These are phyloP conservation scores for Porites rus DNA, from an alignment of 92 coral and sea anemone genomes.

Conservation along the genomic window DNA sequence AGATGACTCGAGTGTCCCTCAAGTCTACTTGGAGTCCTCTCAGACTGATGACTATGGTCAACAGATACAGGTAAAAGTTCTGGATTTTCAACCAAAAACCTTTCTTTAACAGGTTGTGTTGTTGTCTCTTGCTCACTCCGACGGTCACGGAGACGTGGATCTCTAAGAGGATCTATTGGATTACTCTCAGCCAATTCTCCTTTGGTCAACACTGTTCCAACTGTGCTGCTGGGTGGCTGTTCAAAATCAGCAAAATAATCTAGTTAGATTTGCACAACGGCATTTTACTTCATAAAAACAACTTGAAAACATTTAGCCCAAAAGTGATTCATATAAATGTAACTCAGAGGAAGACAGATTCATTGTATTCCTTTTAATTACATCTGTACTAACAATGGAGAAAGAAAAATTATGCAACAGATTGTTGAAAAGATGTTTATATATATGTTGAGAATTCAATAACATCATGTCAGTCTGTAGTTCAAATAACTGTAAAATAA, in stretches of 20 bases:
- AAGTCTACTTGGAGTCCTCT: not conserved
- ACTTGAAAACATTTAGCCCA: not conserved
- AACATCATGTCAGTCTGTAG: not conserved
- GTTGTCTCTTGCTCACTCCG: conserved; percentile 72
- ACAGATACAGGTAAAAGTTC: not conserved
- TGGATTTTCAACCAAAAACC: not conserved
- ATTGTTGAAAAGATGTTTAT: not conserved
- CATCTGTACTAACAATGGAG: too few species aligned
- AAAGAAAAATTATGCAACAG: not conserved
- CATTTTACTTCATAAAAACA: too few species aligned
- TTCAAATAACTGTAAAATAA: too few species aligned
- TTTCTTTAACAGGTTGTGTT: conserved; percentile 30
- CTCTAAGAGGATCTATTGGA: conserved; percentile 58
- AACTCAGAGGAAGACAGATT: too few species aligned
- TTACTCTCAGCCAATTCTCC: conserved; percentile 54
- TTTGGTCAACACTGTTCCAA: conserved; percentile 52
- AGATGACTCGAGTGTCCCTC: not conserved
- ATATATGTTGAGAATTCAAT: not conserved
- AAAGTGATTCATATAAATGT: not conserved
- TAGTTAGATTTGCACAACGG: too few species aligned
- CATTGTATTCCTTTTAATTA: too few species aligned
- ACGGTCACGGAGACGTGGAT: conserved; percentile 68
- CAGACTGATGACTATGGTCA: not conserved
- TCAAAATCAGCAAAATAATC: not conserved
- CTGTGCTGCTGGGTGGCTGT: conserved; percentile 38